Base-by-base conservation (phyloP, 2,797 vertebrate genomes). In the Etheostoma nigrum region DNA sequence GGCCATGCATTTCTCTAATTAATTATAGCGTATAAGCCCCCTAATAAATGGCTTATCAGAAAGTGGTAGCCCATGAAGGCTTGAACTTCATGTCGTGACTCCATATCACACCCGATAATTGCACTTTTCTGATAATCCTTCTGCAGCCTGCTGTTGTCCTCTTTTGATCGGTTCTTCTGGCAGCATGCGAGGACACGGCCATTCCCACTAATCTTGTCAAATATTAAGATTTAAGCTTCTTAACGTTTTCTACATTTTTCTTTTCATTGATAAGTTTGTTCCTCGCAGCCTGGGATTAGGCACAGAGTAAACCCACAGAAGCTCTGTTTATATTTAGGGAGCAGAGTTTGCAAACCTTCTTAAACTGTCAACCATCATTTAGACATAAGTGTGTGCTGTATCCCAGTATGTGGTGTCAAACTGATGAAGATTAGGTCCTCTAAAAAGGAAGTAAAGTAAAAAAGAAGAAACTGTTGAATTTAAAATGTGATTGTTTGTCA, bases 221-320 rank as follows among this genome's bases (percentile, higher is more conserved):
- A 63, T 57, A 78, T 70, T 60, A 51, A 63, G 19, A 66, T 67
- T 65, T 81, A 77, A 86, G 79, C 72, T 76, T 63, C 52, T 82
- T 76, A 53, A 66, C 42, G n/a, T 36, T 71, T 72, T 67, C 36
- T 16, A 33, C 5, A 23, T 49, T 55, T 71, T 71, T 67, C 19
- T 19, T 58, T 16, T 42, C 55, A 59, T 9, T 61, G 40, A 63
- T 12, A 57, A 47, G 25, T 78, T 74, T 77, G 60, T 1, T 78
- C n/a, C 25, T 57, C 1, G 2, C 58, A 53, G 51, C 5, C 21
- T 12, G 54, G 53, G 55, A 47, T 66, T 54, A 5, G 13, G 14
- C 0, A 8, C 2, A 19, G 16, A 5, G 15, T 2, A 33, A 72
- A 23, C 15, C 30, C 27, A 48, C 14, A 21, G 19, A 18, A 51